These are phyloP conservation scores for Tragopan temminckii DNA, from an alignment of 2,797 vertebrate species.

Conservation along the genomic window DNA sequence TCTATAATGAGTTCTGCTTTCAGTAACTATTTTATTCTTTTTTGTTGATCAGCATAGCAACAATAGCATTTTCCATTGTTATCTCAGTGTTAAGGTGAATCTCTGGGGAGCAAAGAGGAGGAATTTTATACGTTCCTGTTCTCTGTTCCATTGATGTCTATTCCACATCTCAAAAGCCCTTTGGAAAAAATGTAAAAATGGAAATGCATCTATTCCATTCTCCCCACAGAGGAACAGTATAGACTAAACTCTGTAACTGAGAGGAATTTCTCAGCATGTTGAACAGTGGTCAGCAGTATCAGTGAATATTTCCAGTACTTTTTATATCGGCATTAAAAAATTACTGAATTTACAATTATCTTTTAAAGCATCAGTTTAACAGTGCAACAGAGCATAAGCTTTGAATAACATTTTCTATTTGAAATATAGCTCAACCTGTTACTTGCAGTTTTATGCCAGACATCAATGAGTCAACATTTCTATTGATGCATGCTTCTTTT, in stretches of 20 bases:
- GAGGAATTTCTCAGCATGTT: background rate
- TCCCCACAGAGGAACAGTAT: background rate
- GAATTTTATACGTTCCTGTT: background rate
- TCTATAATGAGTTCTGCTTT: background rate
- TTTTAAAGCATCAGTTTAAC: background rate
- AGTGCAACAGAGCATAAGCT: background rate
- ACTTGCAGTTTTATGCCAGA: background rate
- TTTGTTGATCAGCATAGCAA: background rate
- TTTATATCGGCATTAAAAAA: background rate
- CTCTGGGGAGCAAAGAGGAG: background rate
- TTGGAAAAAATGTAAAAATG: background rate
- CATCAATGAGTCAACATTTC: background rate
- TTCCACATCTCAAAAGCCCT: background rate
- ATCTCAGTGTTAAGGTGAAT: background rate
- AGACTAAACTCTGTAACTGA: background rate
- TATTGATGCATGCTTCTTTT: background rate
- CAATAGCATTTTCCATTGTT: background rate
- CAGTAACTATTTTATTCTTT: background rate
- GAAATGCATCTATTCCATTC: fast-evolving
- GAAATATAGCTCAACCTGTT: background rate
- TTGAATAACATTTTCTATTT: background rate
- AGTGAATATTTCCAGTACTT: background rate
- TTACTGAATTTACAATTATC: background rate
- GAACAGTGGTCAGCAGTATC: background rate
- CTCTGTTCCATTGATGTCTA: background rate